Base-by-base conservation (phyloP, 1,140 invertebrate genomes). In the Paracyclopina nana region DNA sequence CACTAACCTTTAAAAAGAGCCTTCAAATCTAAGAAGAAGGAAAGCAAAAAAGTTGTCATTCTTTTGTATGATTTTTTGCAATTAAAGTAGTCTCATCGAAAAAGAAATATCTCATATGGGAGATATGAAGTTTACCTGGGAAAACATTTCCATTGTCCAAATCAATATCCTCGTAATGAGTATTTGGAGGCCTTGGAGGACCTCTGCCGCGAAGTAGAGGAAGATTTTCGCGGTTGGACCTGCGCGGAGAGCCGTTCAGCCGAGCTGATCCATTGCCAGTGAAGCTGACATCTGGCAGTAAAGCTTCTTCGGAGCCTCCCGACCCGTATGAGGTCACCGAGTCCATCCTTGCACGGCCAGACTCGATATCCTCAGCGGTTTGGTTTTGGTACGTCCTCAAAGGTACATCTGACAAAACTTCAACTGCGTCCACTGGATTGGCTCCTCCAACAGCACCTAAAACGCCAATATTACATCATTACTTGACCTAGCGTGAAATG, bases 111-210 rank as follows among this genome's bases (percentile, higher is more conserved):
- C n/a, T n/a, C n/a, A n/a, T n/a, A n/a, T n/a, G n/a, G n/a, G n/a
- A 40, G 53, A 38, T 27, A 54, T 9, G 54, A 16, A 27, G 62
- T 64, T 62, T 68, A 84, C 82, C 81, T 70, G 79, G 75, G 65
- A 85, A 84, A 57, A 77, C 73, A 38, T 38, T 38, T 20, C 14
- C 5, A 8, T 38, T n/a, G 5, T 38, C 34, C n/a, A n/a, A n/a
- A 20, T 38, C 34, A 38, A 38, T 38, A n/a, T 38, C 34, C 34
- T 38, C 34, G 34, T 38, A 38, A n/a, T 38, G 34, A 38, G 14
- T n/a, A 3, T 20, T n/a, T 16, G 34, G n/a, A 20, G 14, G 34
- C 2, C 34, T n/a, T 16, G 34, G n/a, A 20, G 14, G 34, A 9
- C 20, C 3, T 38, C 34, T n/a, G 20, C 34, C 34, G 34, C 34